Conservation (phyloP, 92 coral and sea anemone genomes). For the Phymanthus crucifer region DNA sequence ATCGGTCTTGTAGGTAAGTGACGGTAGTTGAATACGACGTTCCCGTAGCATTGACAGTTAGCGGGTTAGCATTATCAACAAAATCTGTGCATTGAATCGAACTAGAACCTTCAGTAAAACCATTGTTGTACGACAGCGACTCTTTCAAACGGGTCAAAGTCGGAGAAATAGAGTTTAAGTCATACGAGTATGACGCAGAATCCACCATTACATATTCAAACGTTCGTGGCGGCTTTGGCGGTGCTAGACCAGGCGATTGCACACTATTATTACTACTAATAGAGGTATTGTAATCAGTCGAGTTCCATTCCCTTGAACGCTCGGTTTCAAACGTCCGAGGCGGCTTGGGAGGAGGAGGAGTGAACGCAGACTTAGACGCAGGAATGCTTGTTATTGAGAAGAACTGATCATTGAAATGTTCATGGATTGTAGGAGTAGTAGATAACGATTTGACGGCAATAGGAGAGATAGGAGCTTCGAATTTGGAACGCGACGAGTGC, state of each 20-base stretch:
- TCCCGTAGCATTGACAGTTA: conserved; percentile 2
- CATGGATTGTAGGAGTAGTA: conserved; percentile 15
- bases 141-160: conserved; percentile 11
- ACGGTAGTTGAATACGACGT: conserved; percentile 21
- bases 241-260: conserved; percentile 27
- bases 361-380: conserved; percentile 26
- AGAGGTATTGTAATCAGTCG: background rate
- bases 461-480: conserved; percentile 46
- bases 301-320: conserved; percentile 9
- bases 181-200: conserved; percentile 72
- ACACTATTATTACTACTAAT: background rate
- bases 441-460: conserved; percentile 24
- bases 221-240: conserved; percentile 86
- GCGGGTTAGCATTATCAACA: conserved; percentile 24
- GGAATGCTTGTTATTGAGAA: background rate
- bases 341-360: conserved; percentile 74
- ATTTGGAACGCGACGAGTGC: conserved; percentile 45
- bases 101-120: conserved; percentile 8
- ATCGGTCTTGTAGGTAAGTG: conserved; percentile 39
- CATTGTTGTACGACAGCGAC: conserved; percentile 33
- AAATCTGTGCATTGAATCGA: conserved; percentile 14
- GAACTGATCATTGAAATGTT: background rate
- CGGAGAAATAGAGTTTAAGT: conserved; percentile 26
- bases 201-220: conserved; percentile 65
- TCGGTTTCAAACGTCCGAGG: conserved; percentile 88